phyloP scores from a whole-genome alignment of 2,797 vertebrate species.

The Urophycis tenuis region DNA sequence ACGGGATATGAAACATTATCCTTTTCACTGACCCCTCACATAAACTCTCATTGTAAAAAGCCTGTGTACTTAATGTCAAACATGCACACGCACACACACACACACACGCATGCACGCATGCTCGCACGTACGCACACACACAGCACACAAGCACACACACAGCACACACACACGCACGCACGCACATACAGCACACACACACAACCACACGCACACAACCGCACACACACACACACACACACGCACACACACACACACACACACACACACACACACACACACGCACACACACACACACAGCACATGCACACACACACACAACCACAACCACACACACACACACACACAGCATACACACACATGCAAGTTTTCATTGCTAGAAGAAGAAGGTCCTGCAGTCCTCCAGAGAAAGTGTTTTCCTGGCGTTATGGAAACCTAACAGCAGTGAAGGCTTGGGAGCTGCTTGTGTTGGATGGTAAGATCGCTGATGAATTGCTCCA shows the following conservation, averaged over 20 bases:
- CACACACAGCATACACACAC: background rate
- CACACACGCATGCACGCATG: background rate
- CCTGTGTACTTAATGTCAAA: slow-evolving; percentile 46
- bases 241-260: background rate
- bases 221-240: slow-evolving; percentile 20
- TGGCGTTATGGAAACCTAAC: slow-evolving; percentile 49
- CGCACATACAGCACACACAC: background rate
- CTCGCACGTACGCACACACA: background rate
- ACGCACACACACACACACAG: background rate
- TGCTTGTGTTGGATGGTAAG: slow-evolving; percentile 56
- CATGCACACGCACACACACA: background rate
- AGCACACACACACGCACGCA: background rate
- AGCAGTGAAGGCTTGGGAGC: slow-evolving; percentile 45
- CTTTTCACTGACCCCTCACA: slow-evolving; percentile 25
- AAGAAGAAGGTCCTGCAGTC: slow-evolving; percentile 35
- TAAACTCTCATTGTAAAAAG: slow-evolving; percentile 21
- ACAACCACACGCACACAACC: background rate
- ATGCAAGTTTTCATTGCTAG: slow-evolving; percentile 32
- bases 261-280: background rate
- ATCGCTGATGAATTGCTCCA: slow-evolving; percentile 46
- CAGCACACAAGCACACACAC: background rate
- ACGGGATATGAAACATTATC: slow-evolving; percentile 27
- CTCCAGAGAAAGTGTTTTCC: slow-evolving; percentile 40
- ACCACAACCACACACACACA: background rate
- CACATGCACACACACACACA: background rate